Conservation (phyloP, 2,113 vertebrate species). For the Nipponia nippon region DNA sequence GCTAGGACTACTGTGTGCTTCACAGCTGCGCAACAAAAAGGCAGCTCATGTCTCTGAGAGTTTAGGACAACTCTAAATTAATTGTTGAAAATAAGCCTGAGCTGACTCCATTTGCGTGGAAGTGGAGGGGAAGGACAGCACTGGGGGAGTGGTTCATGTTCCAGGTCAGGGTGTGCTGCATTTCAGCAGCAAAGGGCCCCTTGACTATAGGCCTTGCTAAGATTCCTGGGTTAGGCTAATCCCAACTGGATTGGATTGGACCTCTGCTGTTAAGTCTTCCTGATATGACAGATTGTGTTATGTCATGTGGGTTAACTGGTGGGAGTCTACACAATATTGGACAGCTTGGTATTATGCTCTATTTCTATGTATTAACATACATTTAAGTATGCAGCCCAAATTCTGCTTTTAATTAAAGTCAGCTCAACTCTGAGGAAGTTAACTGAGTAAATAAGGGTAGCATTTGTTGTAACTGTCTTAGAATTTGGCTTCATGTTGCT, state of each 20-base stretch:
- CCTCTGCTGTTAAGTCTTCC: background rate
- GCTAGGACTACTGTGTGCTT: background rate
- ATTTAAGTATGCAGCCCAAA: background rate
- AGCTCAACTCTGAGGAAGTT: background rate
- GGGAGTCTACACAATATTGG: background rate
- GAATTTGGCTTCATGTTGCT: conserved; percentile 11
- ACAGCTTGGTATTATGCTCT: background rate
- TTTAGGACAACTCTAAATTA: background rate
- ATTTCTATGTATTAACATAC: background rate
- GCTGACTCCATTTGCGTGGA: background rate
- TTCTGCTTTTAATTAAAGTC: conserved; percentile 20
- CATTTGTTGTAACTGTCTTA: conserved; percentile 3
- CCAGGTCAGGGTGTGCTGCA: background rate
- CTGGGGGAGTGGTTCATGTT: background rate
- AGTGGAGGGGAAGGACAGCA: background rate
- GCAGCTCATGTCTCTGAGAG: background rate
- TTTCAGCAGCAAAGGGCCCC: background rate
- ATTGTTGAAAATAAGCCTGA: background rate
- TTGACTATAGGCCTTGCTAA: background rate
- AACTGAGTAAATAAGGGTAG: background rate
- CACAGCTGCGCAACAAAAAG: background rate
- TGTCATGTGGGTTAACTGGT: background rate
- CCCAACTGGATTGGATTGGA: background rate
- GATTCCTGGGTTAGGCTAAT: background rate
- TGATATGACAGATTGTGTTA: background rate